phyloP scores from a whole-genome alignment of 1,140 invertebrate species.

The Scylla paramamosain region DNA sequence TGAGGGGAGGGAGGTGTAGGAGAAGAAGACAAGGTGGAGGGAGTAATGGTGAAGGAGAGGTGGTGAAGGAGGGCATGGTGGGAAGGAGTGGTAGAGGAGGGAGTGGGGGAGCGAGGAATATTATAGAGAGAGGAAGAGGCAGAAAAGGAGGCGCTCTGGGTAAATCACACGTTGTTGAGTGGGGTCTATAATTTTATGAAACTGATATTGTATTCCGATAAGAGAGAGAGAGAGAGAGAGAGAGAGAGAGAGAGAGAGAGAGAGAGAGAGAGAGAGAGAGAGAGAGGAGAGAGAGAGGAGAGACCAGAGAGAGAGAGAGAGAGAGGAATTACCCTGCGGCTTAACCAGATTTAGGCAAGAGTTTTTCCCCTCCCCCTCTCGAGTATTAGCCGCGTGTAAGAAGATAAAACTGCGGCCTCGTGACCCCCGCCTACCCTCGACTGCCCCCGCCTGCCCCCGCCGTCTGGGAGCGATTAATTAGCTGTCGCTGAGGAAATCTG shows the following conservation, averaged over 20 bases:
- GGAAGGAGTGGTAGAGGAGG: background rate
- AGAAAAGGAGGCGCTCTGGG: background rate
- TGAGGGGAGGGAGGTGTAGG: background rate
- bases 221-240: slow-evolving; percentile 18
- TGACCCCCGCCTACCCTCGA: too few species aligned
- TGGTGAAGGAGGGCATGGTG: background rate
- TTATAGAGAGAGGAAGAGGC: background rate
- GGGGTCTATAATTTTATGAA: background rate
- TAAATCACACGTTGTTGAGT: too few species aligned
- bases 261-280: background rate
- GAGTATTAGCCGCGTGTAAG: too few species aligned
- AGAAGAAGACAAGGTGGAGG: background rate
- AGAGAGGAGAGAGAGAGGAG: background rate
- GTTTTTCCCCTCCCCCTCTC: too few species aligned
- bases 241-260: background rate
- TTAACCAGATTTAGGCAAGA: too few species aligned
- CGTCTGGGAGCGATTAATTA: too few species aligned
- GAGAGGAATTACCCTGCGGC: too few species aligned
- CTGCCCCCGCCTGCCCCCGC: too few species aligned
- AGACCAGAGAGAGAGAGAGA: too few species aligned
- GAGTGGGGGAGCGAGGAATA: background rate
- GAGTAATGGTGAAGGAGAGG: background rate
- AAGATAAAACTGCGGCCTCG: too few species aligned
- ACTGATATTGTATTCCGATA: background rate
- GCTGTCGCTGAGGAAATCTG: too few species aligned